A percentile compares a stretch with the other conserved stretches of the same genome.
These are phyloP conservation scores for Chorisops tibialis DNA, from an alignment of 2,888 invertebrate genomes.

Conservation along the genomic window DNA sequence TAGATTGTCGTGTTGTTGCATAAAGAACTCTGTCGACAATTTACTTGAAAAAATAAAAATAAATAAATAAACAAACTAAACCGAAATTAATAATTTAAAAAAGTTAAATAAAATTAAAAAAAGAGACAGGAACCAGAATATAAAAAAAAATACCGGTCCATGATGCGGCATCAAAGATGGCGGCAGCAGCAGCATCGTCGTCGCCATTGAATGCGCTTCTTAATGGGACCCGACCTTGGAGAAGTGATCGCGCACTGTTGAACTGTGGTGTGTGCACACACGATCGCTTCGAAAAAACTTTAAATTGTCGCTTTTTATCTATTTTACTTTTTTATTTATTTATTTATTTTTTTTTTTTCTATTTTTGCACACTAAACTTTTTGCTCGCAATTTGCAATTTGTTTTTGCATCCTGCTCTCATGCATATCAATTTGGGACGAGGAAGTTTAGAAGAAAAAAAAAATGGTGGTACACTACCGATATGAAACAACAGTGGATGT, in stretches of 20 bases:
- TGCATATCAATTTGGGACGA: background rate
- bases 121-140: no score
- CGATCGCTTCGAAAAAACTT: background rate
- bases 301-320: background rate
- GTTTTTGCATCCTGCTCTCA: constrained; percentile 12
- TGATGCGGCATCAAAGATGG: background rate
- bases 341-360: background rate
- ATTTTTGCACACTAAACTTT: background rate
- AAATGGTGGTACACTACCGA: no score
- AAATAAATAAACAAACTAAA: no score
- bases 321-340: background rate
- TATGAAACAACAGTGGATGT: no score
- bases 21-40: no score
- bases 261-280: background rate
- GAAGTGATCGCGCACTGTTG: background rate
- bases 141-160: no score
- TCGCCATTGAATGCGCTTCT: constrained; percentile 18
- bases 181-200: background rate
- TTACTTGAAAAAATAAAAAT: no score
- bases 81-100: no score
- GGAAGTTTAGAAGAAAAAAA: background rate
- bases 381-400: constrained; percentile 9
- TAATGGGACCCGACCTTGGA: constrained; percentile 20
- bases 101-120: no score
- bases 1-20: no score